Evolutionary conservation across 1,140 invertebrate genomes (phyloP), one percentile per base, ranked within the genome.

Genomic region (Octopus sinensis): DNA sequence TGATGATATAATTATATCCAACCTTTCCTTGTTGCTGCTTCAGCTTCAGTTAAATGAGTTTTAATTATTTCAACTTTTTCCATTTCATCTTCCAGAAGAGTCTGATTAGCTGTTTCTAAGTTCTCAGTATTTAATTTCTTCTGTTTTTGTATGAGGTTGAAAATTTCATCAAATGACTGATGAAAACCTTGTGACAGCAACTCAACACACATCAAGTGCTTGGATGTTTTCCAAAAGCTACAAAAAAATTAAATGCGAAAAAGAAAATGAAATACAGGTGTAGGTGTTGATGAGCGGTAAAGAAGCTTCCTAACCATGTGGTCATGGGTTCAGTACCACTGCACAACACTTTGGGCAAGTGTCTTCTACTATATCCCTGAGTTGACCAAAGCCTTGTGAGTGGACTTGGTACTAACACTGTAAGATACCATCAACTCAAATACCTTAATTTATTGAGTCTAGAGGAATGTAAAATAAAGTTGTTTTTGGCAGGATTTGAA

Each of bases 121-220:
- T 90, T 90, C 80, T 90, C 90, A 52, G 89, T 88, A 6, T 89
- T 76, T 10, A 85, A 84, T 54, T 86, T 85, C 13, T 87, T 84
- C 85, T 90, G 89, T 80, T 86, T 83, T 80, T 86, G 85, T 43
- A 91, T 88, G 23, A 91, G 84, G 73, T 87, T 86, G 86, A 90
- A 88, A 52, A 91, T 83, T 84, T 90, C 89, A 84, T 86, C 84
- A 82, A 90, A 91, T 53, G 89, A 88, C 77, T 86, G 80, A 82
- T 91, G 90, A 82, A 85, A 91, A 43, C 90, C 90, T 78, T 87
- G 87, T 83, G 86, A 85, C 80, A 91, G 83, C 88, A 91, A 90
- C 68, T 90, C 89, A 79, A 90, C 82, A 84, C 89, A 90, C 54
- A 91, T 82, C 76, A 87, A 90, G 84, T 91, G 89, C 85, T 89